These are phyloP conservation scores for Botrylloides violaceus DNA, from an alignment of 23 tunicate genomes.

Conservation along the genomic window DNA sequence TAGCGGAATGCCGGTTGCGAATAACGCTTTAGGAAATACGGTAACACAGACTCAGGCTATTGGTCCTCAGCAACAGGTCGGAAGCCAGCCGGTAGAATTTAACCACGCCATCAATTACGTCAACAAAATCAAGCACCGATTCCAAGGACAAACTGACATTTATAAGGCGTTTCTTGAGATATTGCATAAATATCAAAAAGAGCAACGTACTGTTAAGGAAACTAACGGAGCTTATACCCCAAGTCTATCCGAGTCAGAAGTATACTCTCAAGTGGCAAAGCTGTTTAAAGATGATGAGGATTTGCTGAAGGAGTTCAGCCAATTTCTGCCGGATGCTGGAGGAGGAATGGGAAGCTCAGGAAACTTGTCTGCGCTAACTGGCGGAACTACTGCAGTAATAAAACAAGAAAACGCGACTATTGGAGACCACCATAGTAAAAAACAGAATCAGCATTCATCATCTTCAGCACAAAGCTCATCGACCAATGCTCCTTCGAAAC, in stretches of 20 bases:
- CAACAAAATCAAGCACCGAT: conserved; percentile 79
- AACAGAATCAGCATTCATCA: conserved; percentile 28
- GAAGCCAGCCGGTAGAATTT: conserved; percentile 93
- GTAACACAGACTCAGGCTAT: conserved; percentile 9
- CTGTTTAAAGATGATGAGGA: conserved; percentile 90
- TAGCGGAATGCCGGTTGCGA: conserved; percentile 6
- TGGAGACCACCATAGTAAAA: background rate
- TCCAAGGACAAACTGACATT: conserved; percentile 81
- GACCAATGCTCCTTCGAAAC: background rate
- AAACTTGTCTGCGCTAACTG: conserved; percentile 18
- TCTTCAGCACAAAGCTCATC: conserved; percentile 40
- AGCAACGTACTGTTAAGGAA: conserved; percentile 81
- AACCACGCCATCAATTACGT: conserved; percentile 95
- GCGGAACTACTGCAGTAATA: background rate
- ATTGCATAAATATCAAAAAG: conserved; percentile 86
- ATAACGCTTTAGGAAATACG: conserved; percentile 39
- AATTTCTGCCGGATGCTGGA: conserved; percentile 96
- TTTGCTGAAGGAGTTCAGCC: conserved; percentile 83
- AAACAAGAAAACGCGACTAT: background rate
- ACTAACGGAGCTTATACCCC: conserved; percentile 84
- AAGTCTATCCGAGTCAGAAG: conserved; percentile 88
- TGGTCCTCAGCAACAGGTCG: conserved; percentile 37
- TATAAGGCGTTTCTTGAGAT: conserved; percentile 94
- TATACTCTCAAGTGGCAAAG: conserved; percentile 84
- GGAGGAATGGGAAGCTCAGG: conserved; percentile 50